Conservation (phyloP, 2,797 vertebrate species). For the Jordanella pulchra region DNA sequence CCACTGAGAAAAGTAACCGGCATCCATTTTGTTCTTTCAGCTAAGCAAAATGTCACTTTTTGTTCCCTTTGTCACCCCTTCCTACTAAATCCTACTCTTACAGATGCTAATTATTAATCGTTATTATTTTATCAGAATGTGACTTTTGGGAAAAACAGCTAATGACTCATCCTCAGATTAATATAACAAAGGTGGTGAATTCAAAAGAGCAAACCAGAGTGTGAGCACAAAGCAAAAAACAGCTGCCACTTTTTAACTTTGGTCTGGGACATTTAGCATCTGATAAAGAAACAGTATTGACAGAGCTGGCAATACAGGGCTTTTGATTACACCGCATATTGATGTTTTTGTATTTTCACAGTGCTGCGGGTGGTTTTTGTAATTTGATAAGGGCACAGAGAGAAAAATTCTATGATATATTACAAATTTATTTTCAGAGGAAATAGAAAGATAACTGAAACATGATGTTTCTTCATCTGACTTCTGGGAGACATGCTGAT, state of each 20-base stretch:
- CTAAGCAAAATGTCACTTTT: constrained; percentile 63
- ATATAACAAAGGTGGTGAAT: constrained; percentile 31
- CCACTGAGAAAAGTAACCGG: background rate
- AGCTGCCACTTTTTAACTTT: constrained; percentile 62
- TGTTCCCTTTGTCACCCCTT: constrained; percentile 49
- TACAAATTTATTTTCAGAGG: constrained; percentile 56
- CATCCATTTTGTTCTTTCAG: constrained; percentile 61
- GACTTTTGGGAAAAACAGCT: constrained; percentile 35
- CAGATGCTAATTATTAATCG: constrained; percentile 65
- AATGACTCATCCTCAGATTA: constrained; percentile 24
- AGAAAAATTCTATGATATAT: constrained; percentile 50
- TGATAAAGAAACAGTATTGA: constrained; percentile 72
- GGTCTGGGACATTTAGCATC: constrained; percentile 67
- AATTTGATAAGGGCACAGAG: constrained; percentile 66
- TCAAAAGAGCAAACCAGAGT: constrained; percentile 28
- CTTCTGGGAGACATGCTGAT: constrained; percentile 58
- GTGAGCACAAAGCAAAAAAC: constrained; percentile 25
- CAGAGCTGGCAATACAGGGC: constrained; percentile 59
- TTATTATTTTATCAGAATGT: constrained; percentile 62
- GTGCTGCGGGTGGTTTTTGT: constrained; percentile 61
- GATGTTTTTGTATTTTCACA: constrained; percentile 72
- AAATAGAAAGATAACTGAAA: constrained; percentile 61
- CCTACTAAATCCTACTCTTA: constrained; percentile 45
- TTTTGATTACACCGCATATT: constrained; percentile 75
- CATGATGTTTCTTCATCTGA: constrained; percentile 57